Percentiles rank a stretch among this genome's conserved stretches.
These are phyloP conservation scores for Carassius auratus DNA, from an alignment of 2,113 vertebrate species.

Conservation along the genomic window DNA sequence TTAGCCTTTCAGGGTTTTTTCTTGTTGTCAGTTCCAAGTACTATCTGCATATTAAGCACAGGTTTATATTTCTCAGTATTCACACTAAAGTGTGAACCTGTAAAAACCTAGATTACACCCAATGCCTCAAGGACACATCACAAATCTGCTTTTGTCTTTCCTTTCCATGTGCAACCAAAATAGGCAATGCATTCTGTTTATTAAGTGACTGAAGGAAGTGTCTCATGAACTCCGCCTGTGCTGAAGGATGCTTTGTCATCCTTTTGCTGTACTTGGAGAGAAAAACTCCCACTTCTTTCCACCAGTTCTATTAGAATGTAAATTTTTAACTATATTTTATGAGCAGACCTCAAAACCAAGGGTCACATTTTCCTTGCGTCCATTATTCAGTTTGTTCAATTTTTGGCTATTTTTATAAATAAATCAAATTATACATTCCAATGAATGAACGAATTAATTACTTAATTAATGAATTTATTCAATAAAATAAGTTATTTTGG, in stretches of 20 bases:
- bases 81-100: not conserved
- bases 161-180: not conserved
- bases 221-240: not conserved
- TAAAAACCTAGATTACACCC: not conserved
- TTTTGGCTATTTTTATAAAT: not conserved
- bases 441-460: not conserved
- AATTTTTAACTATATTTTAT: conserved; percentile 9
- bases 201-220: not conserved
- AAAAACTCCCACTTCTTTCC: not conserved
- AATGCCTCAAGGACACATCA: not conserved
- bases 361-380: not conserved
- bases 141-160: not conserved
- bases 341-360: not conserved
- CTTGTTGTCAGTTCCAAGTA: not conserved
- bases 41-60: not conserved
- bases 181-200: not conserved
- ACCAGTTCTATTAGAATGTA: not conserved
- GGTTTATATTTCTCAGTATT: too few species aligned
- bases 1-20: not conserved
- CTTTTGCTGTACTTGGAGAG: not conserved
- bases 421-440: not conserved
- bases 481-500: not conserved
- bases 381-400: too few species aligned
- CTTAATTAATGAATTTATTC: not conserved
- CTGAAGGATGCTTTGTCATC: conserved; percentile 36